phyloP scores from a whole-genome alignment of 1,140 invertebrate species.

The Phenacoccus solenopsis region DNA sequence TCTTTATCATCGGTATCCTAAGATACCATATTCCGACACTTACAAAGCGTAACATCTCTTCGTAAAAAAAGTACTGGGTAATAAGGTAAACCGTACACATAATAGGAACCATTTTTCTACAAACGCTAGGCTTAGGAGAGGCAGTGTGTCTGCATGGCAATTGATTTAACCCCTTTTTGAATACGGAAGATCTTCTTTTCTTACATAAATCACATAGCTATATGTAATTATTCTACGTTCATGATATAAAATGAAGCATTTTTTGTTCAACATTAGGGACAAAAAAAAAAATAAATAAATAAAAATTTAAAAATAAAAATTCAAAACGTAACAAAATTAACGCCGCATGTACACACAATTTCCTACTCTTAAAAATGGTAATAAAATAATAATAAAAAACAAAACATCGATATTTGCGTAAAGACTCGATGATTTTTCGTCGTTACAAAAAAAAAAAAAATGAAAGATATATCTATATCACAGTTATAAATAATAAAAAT shows the following conservation, averaged over 20 bases:
- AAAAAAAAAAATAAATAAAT: neutral
- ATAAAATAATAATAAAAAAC: neutral
- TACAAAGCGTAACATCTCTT: neutral
- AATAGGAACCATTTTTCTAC: neutral
- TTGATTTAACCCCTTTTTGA: neutral
- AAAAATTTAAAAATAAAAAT: neutral
- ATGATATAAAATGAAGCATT: no score
- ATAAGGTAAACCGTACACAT: neutral
- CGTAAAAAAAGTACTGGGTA: neutral
- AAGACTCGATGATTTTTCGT: neutral
- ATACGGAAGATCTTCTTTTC: neutral
- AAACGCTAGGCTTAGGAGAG: neutral
- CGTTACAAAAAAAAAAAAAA: neutral
- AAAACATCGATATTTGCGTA: neutral
- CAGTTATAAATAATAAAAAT: conserved; percentile 13
- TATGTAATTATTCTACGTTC: no score
- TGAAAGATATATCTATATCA: conserved; percentile 17
- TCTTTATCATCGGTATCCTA: neutral
- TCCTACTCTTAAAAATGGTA: conserved; percentile 9
- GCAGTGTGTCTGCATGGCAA: neutral
- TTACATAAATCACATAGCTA: neutral
- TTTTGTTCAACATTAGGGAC: no score
- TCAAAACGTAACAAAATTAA: neutral
- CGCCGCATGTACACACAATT: neutral
- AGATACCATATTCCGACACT: neutral